Conservation (phyloP, 2,888 invertebrate species). For the Muschampia plurimacula region DNA sequence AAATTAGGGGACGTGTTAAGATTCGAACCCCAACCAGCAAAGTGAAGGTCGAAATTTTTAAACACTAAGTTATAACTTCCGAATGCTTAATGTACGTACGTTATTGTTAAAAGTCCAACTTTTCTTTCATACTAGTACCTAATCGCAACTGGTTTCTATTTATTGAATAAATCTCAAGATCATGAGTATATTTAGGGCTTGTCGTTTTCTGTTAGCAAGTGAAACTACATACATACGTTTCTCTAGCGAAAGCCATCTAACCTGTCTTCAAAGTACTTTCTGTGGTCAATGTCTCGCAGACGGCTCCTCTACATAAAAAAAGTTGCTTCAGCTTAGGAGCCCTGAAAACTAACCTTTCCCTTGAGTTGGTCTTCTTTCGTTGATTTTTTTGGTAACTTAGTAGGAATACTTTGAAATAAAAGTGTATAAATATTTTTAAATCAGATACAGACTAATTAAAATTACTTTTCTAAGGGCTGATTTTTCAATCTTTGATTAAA, state of each 20-base stretch:
- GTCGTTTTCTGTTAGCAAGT: conserved; percentile 65
- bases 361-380: not conserved
- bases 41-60: too few species aligned
- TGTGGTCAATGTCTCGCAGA: conserved; percentile 32
- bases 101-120: too few species aligned
- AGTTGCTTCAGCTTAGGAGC: not conserved
- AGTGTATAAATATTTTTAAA: not conserved
- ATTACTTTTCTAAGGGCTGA: too few species aligned
- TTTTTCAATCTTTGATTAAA: too few species aligned
- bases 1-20: too few species aligned
- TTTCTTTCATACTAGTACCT: too few species aligned
- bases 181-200: conserved; percentile 51
- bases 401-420: not conserved
- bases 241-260: conserved; percentile 75
- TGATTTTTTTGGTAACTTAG: not conserved
- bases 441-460: not conserved
- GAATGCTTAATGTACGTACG: too few species aligned
- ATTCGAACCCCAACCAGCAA: too few species aligned
- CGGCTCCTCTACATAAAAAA: not conserved
- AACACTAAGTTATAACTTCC: too few species aligned
- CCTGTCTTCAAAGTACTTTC: conserved; percentile 54
- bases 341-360: not conserved
- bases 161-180: conserved; percentile 4
- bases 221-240: conserved; percentile 74
- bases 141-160: not conserved